Base-by-base conservation (phyloP, 2,797 vertebrate genomes). In the Clarias pachynema region DNA sequence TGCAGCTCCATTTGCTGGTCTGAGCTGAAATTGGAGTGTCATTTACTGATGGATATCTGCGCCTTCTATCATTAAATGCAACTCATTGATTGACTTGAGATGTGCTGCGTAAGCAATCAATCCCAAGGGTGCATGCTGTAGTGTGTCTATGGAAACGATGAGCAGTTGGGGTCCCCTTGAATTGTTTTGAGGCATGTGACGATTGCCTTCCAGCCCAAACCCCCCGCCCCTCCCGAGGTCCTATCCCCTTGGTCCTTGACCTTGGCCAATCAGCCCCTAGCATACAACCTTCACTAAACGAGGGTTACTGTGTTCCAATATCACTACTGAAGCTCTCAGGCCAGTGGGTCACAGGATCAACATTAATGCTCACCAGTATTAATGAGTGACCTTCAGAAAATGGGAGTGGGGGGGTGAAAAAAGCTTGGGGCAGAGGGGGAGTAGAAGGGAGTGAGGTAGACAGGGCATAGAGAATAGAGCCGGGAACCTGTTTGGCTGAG, bases 341-440 rank as follows among this genome's bases (percentile, higher is more conserved):
- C 90, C 88, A 87, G 89, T 65, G 86, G 94, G 93, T 94, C 91
- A 92, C 0, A 0, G 85, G 94, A 95, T 96, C 92, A 92, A 91
- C 91, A 86, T 94, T 92, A 92, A 93, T 93, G 93, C 93, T 93
- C 91, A 93, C 90, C 89, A 92, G 93, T 93, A 95, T 96, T 95
- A 95, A 95, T 95, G 93, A 94, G 93, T 95, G 94, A 95, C 95
- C 94, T 95, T 94, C 92, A 86, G 91, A 93, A 94, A 95, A 95
- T 87, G 89, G 91, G 82, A 83, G 37, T 75, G 40, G 37, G 37
- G 78, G 86, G 88, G 72, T 70, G 12, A 31, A 85, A 88, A 87
- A 83, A 84, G 90, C 85, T 88, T 89, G 89, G 85, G 87, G 85
- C 84, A 84, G 78, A 85, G 86, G 86, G 37, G 83, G 72, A 77